Evolutionary conservation across 2,888 invertebrate genomes (phyloP), one percentile per base, ranked within the genome.

Genomic region (Meloe dianella): DNA sequence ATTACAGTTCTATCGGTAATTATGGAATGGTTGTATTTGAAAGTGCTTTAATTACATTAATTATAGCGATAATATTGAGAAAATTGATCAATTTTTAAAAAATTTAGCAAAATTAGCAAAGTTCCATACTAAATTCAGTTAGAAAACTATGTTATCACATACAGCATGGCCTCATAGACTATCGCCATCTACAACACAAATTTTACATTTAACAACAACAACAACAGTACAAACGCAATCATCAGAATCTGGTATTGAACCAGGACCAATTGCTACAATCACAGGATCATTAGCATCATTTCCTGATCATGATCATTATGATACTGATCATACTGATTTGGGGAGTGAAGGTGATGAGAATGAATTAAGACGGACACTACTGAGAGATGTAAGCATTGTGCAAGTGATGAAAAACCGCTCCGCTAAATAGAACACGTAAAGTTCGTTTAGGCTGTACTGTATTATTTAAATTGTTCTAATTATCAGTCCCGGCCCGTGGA

Each of bases 371-470:
- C 85, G 92, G 77, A 91, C 92, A 83, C 85, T 94, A 78, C 86
- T 94, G 76, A 90, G 92, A 82, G 94, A 94, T 85, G 94, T 94
- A 84, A 89, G 92, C 87, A 9, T n/a, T n/a, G n/a, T n/a, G n/a
- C n/a, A n/a, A n/a, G n/a, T n/a, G n/a, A n/a, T n/a, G n/a, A n/a
- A n/a, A n/a, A n/a, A n/a, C n/a, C n/a, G n/a, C n/a, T n/a, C n/a
- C n/a, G n/a, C n/a, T n/a, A n/a, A n/a, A n/a, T n/a, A n/a, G n/a
- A n/a, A n/a, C n/a, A n/a, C n/a, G n/a, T n/a, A n/a, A n/a, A n/a
- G n/a, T n/a, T n/a, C n/a, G n/a, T n/a, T n/a, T n/a, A n/a, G n/a
- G n/a, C n/a, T n/a, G n/a, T n/a, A n/a, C n/a, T n/a, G n/a, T n/a
- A n/a, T n/a, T n/a, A n/a, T n/a, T n/a, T n/a, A n/a, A n/a, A n/a